Conservation (phyloP, 64 coral and sea anemone genomes). For the Pocillopora damicornis region DNA sequence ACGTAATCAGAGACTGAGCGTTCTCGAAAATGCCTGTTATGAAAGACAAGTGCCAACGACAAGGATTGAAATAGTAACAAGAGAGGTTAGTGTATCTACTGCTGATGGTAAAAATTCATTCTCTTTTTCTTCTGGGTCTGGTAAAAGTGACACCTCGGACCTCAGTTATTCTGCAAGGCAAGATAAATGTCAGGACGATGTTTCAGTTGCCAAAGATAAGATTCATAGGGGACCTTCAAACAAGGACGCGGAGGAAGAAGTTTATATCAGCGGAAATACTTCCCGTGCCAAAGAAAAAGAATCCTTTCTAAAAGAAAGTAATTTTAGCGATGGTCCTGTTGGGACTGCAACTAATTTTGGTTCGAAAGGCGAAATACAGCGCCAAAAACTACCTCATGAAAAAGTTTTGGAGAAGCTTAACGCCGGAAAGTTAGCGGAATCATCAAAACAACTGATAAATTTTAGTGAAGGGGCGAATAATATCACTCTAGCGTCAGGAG, state of each 20-base stretch:
- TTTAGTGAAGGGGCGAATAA: not conserved
- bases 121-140: not conserved
- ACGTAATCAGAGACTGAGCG: slow-evolving; percentile 51
- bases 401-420: not conserved
- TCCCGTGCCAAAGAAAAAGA: not conserved
- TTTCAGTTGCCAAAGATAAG: not conserved
- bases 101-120: not conserved
- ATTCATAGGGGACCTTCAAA: not conserved
- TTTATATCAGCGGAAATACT: not conserved
- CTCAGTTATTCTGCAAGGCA: not conserved
- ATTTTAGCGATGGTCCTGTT: not conserved
- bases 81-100: not conserved
- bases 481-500: not conserved
- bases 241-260: not conserved
- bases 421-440: not conserved
- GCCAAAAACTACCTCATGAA: not conserved
- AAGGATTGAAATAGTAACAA: not conserved
- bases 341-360: not conserved
- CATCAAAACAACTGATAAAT: not conserved
- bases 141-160: not conserved
- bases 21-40: slow-evolving; percentile 63
- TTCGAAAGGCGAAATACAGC: not conserved
- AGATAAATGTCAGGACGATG: not conserved
- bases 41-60: not conserved
- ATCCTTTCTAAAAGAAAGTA: not conserved